These are phyloP conservation scores for Calidris pygmaea DNA, from an alignment of 2,113 vertebrate species.

Conservation along the genomic window DNA sequence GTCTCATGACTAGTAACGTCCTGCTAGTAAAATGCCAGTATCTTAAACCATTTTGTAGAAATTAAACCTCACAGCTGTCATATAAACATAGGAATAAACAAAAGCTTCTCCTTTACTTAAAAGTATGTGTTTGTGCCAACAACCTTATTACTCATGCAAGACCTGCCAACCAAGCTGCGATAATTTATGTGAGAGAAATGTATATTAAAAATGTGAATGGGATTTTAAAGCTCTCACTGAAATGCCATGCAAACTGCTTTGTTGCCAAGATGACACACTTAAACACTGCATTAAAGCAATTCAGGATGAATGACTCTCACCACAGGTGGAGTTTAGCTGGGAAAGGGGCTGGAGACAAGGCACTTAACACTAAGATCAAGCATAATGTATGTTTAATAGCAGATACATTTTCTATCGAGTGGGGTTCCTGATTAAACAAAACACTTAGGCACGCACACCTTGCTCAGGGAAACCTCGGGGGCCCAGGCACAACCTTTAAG, in stretches of 20 bases:
- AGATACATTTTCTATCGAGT: not conserved
- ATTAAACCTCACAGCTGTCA: not conserved
- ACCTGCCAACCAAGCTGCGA: conserved; percentile 29
- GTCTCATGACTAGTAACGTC: not conserved
- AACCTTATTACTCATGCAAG: conserved; percentile 17
- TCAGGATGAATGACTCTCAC: conserved; percentile 22
- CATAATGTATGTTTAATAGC: not conserved
- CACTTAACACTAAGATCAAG: not conserved
- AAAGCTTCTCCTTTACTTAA: conserved; percentile 15
- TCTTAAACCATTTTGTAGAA: not conserved
- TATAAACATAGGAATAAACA: not conserved
- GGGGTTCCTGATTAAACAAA: not conserved
- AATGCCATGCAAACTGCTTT: not conserved
- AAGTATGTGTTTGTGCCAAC: conserved; percentile 22
- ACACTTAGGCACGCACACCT: fast-evolving
- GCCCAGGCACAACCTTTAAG: not conserved
- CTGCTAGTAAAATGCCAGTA: not conserved
- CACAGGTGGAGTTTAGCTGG: not conserved
- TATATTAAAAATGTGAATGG: conserved; percentile 61
- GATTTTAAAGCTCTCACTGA: conserved; percentile 27
- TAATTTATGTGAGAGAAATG: conserved; percentile 48
- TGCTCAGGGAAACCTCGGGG: not conserved
- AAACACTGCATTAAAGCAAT: conserved; percentile 17
- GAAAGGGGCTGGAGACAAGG: not conserved
- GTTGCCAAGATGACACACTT: not conserved